phyloP scores from a whole-genome alignment of 37 sponge, comb jelly and placozoan species.

The Cliona cf. orientalis region DNA sequence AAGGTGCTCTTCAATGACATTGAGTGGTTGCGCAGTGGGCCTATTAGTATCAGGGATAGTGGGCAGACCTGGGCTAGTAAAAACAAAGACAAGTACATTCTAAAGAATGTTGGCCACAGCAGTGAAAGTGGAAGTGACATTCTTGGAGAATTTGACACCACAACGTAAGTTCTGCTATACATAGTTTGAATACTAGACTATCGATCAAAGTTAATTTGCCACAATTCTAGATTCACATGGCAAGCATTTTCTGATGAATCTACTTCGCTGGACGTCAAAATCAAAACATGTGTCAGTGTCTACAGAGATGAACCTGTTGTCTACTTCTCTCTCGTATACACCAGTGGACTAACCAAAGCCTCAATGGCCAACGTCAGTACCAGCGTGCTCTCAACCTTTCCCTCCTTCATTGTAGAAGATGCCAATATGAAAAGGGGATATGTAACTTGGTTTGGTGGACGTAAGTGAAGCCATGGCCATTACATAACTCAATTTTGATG shows the following conservation, averaged over 20 bases:
- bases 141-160: not conserved
- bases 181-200: no score
- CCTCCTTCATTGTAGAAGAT: slow-evolving; percentile 52
- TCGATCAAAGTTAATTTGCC: not conserved
- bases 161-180: not conserved
- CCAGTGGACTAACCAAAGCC: slow-evolving; percentile 26
- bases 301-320: slow-evolving; percentile 33
- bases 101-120: not conserved
- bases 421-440: slow-evolving; percentile 37
- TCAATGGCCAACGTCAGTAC: slow-evolving; percentile 4
- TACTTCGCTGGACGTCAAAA: not conserved
- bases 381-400: slow-evolving; percentile 42
- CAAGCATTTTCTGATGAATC: not conserved
- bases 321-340: slow-evolving; percentile 24
- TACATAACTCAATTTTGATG: not conserved
- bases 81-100: not conserved
- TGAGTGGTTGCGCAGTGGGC: slow-evolving; percentile 46
- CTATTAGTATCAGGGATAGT: slow-evolving; percentile 12
- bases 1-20: not conserved
- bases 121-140: not conserved
- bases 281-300: slow-evolving; percentile 22
- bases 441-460: slow-evolving; percentile 64
- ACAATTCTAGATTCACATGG: slow-evolving; percentile 24
- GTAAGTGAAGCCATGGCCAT: slow-evolving; percentile 33
- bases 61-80: slow-evolving; percentile 26